Evolutionary conservation across 1,140 invertebrate genomes (phyloP).

Genomic region (Drosophila nasuta): DNA sequence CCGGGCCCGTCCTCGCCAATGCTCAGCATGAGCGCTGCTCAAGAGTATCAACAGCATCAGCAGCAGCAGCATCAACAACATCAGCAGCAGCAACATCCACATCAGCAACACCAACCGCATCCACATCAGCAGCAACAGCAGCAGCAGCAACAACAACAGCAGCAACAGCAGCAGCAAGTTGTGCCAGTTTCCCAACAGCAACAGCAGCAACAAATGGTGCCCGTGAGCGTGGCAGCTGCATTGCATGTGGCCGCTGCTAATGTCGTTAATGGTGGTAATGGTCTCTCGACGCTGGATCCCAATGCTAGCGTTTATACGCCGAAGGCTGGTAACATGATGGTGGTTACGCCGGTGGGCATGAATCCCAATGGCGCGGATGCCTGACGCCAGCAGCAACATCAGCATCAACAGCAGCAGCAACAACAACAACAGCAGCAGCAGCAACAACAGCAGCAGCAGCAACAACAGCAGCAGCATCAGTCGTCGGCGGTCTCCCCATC

Average conservation of each 20-base stretch:
- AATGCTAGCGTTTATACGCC: constrained; percentile 97
- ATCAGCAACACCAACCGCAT: constrained; percentile 55
- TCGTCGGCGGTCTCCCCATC: constrained; percentile 39
- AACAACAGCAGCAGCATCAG: constrained; percentile 47
- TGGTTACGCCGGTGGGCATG: constrained; percentile 69
- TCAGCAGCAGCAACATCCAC: constrained; percentile 59
- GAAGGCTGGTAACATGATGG: constrained; percentile 86
- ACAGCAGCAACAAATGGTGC: constrained; percentile 75
- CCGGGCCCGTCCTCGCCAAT: constrained; percentile 78
- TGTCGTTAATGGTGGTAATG: constrained; percentile 51
- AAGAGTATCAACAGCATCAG: constrained; percentile 77
- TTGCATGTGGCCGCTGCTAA: constrained; percentile 65
- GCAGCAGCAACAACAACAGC: constrained; percentile 56
- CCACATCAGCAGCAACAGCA: constrained; percentile 59
- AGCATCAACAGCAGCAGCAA: constrained; percentile 50
- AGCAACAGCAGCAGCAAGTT: constrained; percentile 56
- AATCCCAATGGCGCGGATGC: constrained; percentile 76
- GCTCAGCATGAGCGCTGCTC: constrained; percentile 72
- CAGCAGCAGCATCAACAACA: constrained; percentile 66
- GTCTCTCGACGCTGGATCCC: constrained; percentile 92
- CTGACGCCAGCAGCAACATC: constrained; percentile 78
- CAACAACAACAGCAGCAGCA: constrained; percentile 62
- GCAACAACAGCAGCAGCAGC: constrained; percentile 44
- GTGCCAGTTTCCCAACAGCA: constrained; percentile 60
- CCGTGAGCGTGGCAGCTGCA: constrained; percentile 71